These are phyloP conservation scores for Nycticebus coucang DNA, from an alignment of 2,113 vertebrate genomes.

Conservation along the genomic window DNA sequence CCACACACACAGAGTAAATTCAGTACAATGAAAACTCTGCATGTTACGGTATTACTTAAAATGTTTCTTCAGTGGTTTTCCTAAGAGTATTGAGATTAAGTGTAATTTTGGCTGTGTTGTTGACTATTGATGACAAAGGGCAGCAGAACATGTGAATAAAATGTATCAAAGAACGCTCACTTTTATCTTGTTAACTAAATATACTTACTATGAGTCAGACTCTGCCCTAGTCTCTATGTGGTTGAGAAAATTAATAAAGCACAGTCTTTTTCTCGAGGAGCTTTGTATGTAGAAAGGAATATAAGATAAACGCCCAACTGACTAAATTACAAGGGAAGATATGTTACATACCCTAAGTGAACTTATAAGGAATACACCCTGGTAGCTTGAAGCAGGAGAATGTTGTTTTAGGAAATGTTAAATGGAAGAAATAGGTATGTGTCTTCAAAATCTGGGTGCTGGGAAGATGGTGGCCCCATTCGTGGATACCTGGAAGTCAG, in stretches of 20 bases:
- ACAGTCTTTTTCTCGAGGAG: background rate
- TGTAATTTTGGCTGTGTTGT: conserved; percentile 41
- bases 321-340: background rate
- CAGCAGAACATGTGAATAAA: conserved; percentile 63
- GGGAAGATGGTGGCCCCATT: background rate
- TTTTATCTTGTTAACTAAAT: conserved; percentile 55
- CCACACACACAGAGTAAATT: conserved; percentile 74
- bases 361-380: background rate
- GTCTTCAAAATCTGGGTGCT: background rate
- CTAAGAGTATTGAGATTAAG: conserved; percentile 69
- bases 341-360: background rate
- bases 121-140: conserved; percentile 46
- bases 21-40: conserved; percentile 67
- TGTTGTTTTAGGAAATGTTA: background rate
- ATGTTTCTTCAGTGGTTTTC: conserved; percentile 73
- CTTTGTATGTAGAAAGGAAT: background rate
- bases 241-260: background rate
- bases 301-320: background rate
- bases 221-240: background rate
- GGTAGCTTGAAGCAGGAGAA: conserved; percentile 3
- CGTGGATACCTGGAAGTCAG: background rate
- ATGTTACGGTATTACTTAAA: conserved; percentile 69
- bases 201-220: background rate
- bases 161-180: conserved; percentile 58
- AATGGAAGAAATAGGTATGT: background rate